Evolutionary conservation across 2,113 vertebrate species (phyloP).

Genomic region (Pleuronectes platessa): DNA sequence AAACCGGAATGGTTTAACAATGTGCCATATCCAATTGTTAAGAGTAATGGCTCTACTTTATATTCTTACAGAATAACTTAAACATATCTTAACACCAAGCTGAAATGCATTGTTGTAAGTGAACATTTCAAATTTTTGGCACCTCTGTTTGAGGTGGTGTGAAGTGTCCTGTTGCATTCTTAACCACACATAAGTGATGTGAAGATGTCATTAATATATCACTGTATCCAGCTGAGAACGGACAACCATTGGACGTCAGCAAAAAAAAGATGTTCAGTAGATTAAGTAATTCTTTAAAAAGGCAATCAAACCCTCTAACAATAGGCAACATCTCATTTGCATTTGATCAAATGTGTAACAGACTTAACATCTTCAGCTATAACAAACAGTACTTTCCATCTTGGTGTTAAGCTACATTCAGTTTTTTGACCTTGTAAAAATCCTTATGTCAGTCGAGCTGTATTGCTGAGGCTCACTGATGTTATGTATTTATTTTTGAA

Average conservation of each 20-base stretch:
- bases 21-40: constrained; percentile 6
- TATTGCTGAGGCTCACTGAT: constrained; percentile 16
- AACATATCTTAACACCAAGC: constrained; percentile 23
- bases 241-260: constrained; percentile 31
- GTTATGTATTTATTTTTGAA: constrained; percentile 11
- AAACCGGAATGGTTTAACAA: constrained; percentile 2
- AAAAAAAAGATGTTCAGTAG: neutral
- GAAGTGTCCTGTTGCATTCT: neutral
- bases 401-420: constrained; percentile 13
- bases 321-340: neutral
- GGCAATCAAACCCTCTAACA: neutral
- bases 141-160: constrained; percentile 16
- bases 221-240: constrained; percentile 22
- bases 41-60: neutral
- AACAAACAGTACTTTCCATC: constrained; percentile 42
- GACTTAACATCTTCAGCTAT: neutral
- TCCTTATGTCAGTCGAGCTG: constrained; percentile 6
- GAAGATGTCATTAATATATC: neutral
- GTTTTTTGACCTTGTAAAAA: constrained; percentile 15
- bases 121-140: constrained; percentile 24
- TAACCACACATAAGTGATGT: constrained; percentile 16
- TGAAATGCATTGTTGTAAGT: constrained; percentile 46
- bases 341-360: neutral
- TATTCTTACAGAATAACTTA: neutral
- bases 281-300: neutral